Base-by-base conservation (phyloP, 1,140 invertebrate genomes). In the Pristionchus pacificus region DNA sequence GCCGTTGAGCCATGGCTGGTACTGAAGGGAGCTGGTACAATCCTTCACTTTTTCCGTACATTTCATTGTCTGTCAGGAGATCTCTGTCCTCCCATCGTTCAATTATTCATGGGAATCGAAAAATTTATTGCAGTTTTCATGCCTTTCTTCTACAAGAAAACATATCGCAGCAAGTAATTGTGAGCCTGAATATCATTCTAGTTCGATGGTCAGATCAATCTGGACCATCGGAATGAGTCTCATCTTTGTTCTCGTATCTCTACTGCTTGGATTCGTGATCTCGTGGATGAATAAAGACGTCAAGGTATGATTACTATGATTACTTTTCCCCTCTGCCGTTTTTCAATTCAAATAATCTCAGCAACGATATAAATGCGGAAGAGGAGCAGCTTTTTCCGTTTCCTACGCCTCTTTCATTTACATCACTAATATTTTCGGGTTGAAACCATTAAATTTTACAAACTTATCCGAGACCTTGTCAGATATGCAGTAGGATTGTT, bases 1-100 rank as follows among this genome's bases (percentile, higher is more conserved):
- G 73, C 68, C 0, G 49, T 65, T 1, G 73, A 74, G 29, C 68
- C 73, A 13, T 74, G 73, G 73, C 33, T 74, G 24, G 65, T 63
- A 60, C 60, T 74, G 14, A 28, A 65, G 63, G 73, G 73, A 68
- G 70, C 70, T 24, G 73, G 73, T 65, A 58, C 70, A 49, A 49
- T 14, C 28, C 19, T 1, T 2, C 29, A 19, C 19, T 49, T 10
- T 49, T 49, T 10, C 19, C 19, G 38, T n/a, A n/a, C n/a, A 19
- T 10, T 49, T 49, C 19, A 49, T 6, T 24, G 59, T 55, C 31
- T 59, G 57, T 24, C 66, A 68, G 66, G 66, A 2, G 66, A 68
- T 31, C 58, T 68, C 66, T 68, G 66, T 55, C 66, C 66, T 15
- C 66, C 66, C 3, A 58, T 60, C 0, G 57, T 72, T 1, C 70